phyloP scores from a whole-genome alignment of 2,888 invertebrate species.

The Rhagonycha lutea region DNA sequence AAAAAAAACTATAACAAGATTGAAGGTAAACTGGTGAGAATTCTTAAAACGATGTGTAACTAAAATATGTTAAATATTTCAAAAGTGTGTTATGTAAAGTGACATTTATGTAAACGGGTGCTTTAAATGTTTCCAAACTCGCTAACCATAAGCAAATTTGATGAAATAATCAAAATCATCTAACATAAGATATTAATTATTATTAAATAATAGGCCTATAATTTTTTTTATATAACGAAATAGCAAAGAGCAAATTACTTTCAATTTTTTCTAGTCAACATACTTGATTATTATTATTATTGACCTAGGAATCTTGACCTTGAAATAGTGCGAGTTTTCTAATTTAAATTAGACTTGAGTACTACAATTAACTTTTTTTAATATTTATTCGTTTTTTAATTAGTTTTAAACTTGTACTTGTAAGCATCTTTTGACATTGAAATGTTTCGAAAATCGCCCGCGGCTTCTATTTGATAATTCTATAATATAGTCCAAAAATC shows the following conservation, averaged over 20 bases:
- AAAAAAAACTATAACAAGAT: not conserved
- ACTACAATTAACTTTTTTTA: not conserved
- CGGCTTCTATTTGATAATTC: no score
- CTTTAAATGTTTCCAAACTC: not conserved
- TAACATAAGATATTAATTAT: not conserved
- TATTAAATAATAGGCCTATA: not conserved
- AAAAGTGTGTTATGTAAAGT: not conserved
- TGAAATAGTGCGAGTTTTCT: not conserved
- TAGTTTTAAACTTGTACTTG: not conserved
- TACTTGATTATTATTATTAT: not conserved
- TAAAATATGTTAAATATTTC: not conserved
- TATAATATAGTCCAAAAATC: no score
- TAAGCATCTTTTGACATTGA: not conserved
- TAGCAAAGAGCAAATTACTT: not conserved
- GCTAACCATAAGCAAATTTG: not conserved
- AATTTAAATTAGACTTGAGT: not conserved
- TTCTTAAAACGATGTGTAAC: not conserved
- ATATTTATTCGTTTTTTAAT: not conserved
- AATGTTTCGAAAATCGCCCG: not conserved
- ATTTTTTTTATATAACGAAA: not conserved
- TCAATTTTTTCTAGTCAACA: not conserved
- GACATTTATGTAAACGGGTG: not conserved
- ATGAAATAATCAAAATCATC: not conserved
- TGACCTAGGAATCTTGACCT: not conserved
- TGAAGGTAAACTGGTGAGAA: not conserved